Base-by-base conservation (phyloP, 2,888 invertebrate species). In the Eupeodes latifasciatus region DNA sequence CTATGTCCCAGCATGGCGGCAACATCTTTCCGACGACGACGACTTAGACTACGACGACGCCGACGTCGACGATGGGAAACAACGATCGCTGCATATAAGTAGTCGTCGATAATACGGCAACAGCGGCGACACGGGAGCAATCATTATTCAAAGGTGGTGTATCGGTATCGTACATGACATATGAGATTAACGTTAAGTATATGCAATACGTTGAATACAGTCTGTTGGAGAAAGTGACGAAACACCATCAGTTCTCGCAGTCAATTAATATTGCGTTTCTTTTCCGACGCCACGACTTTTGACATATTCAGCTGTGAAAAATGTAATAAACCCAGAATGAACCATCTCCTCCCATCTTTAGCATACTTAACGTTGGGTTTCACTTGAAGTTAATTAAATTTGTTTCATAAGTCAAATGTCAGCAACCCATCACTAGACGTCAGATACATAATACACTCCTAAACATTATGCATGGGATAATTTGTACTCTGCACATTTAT, bases 311-410 rank as follows among this genome's bases (percentile, higher is more conserved):
- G 40, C 40, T 36, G 9, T 36, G 36, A 36, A 61, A 40, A 40
- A 4, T 61, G 36, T 16, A 57, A 62, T 19, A 62, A 44, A 62
- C 10, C 16, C 2, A 27, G 0, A n/a, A 53, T 36, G 1, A 12
- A 53, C 0, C 9, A 66, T 49, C 5, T 36, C 11, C 34, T 16
- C n/a, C 40, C n/a, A 40, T 5, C 34, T 53, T 40, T 14, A 69
- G 12, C 19, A 40, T 27, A 34, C 12, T 72, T 59, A 36, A 71
- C 36, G 12, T 16, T 27, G 27, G 77, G 82, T 72, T 72, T 64
- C 72, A 72, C 40, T 76, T 27, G 44, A 61, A 57, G 72, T 78
- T 83, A 83, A 83, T 83, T 67, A 53, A 74, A 67, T 78, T 67
- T 71, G 34, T 12, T 19, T 49, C 7, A 11, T 14, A 62, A 51